Base-by-base conservation (phyloP, 2,113 vertebrate genomes). In the Thymallus thymallus region DNA sequence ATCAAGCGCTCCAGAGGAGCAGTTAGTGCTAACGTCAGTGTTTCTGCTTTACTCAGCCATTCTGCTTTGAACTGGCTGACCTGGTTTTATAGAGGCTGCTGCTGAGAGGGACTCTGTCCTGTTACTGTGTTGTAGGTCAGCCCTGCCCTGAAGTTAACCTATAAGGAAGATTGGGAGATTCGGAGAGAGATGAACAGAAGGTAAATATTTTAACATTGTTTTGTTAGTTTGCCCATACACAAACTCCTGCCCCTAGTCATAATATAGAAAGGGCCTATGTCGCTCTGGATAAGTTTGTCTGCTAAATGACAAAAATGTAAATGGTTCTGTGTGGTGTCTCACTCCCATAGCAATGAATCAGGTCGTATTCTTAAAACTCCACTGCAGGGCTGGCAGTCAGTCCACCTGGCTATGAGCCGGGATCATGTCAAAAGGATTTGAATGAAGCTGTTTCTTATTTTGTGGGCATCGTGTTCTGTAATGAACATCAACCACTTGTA, bases 301-400 rank as follows among this genome's bases (percentile, higher is more conserved):
- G 35, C 35, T 41, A 41, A 41, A 51, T 18, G 1, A 51, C 14
- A 0, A 5, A 51, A 18, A 51, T 51, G 48, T 51, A 5, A 51
- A 51, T 51, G 48, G 16, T 51, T 18, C 5, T 51, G 48, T 51
- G 12, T 18, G 48, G 16, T 51, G 9, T 41, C 86, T 85, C 85
- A 85, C 80, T 77, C 82, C 85, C 26, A 30, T 29, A 18, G 13
- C 24, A 26, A 74, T 90, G 84, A 90, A 84, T 89, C 87, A 89
- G 85, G 76, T 41, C 35, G 10, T 41, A 41, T 9, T 41, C 7
- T 51, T 51, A 51, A 14, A 51, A 51, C 3, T 18, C 14, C 18
- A 51, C 48, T 51, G 48, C 48, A 0, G 14, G 56, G 70, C 76
- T 88, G 90, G 86, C 83, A 77, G 55, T 35, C 22, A 0, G 74